Percentiles rank a stretch among this genome's conserved stretches.
Conservation (phyloP, 2,797 vertebrate species). For the Chelidonichthys spinosus region DNA sequence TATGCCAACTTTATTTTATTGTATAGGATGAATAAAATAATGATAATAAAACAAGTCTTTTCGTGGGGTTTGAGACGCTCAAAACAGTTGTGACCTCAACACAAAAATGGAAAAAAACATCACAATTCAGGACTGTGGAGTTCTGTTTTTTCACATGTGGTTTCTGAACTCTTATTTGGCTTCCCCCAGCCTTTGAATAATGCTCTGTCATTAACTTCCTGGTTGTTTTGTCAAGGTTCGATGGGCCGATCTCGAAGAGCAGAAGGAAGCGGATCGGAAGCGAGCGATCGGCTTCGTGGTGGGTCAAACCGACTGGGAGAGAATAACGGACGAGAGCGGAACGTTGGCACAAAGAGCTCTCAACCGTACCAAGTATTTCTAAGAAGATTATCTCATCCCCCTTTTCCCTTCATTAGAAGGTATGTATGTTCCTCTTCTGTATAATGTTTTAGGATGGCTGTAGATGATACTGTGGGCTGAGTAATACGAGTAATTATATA, state of each 20-base stretch:
- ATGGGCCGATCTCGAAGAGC: slow-evolving; percentile 98
- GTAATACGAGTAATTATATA: background rate
- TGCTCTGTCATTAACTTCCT: background rate
- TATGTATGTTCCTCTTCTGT: slow-evolving; percentile 22
- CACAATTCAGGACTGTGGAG: no score
- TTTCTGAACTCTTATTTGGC: no score
- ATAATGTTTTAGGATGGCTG: background rate
- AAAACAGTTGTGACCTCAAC: no score
- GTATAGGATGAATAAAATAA: no score
- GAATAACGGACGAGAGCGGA: slow-evolving; percentile 99
- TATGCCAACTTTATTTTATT: no score
- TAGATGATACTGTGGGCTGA: slow-evolving; percentile 9
- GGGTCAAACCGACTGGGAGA: slow-evolving; percentile 99
- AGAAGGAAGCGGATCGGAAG: slow-evolving; percentile 97
- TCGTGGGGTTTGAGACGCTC: no score
- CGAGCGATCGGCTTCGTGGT: slow-evolving; percentile 99
- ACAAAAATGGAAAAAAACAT: no score
- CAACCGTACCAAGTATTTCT: slow-evolving; percentile 99
- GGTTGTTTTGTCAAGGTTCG: slow-evolving; percentile 87
- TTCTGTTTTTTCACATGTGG: no score
- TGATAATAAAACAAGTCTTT: no score
- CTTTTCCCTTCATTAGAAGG: slow-evolving; percentile 52
- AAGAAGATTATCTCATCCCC: slow-evolving; percentile 76
- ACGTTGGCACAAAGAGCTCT: slow-evolving; percentile 97
- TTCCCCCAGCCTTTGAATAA: background rate